These are phyloP conservation scores for Amblyraja radiata DNA, from an alignment of 2,797 vertebrate genomes.

Conservation along the genomic window DNA sequence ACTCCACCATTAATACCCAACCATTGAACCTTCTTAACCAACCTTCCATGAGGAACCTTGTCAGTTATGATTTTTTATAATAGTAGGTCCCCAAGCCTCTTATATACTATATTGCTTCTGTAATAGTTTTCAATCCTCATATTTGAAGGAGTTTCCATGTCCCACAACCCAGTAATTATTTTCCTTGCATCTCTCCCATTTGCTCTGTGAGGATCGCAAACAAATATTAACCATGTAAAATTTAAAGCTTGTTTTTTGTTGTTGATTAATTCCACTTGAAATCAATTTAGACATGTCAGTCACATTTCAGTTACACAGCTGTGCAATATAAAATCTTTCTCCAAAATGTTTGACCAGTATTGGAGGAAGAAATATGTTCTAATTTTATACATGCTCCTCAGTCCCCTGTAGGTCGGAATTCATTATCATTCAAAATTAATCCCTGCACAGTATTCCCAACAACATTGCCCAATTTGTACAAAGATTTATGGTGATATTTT, in stretches of 20 bases:
- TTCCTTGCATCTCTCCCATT: background rate
- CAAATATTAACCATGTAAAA: background rate
- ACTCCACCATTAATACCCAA: too few species aligned
- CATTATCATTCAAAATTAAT: conserved; percentile 36
- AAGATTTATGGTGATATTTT: conserved; percentile 28
- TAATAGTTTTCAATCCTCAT: background rate
- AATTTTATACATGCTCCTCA: background rate
- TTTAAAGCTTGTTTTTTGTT: background rate
- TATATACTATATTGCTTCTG: background rate
- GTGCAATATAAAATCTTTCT: background rate
- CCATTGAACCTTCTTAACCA: too few species aligned
- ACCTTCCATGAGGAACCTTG: too few species aligned
- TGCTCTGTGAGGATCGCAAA: background rate
- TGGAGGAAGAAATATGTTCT: background rate
- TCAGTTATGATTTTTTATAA: too few species aligned
- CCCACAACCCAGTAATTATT: too few species aligned
- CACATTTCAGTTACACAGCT: background rate
- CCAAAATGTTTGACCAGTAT: background rate
- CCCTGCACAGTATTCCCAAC: background rate
- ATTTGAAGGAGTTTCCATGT: background rate
- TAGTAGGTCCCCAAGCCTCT: background rate
- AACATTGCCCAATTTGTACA: conserved; percentile 6
- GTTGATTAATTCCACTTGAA: background rate
- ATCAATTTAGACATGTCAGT: background rate
- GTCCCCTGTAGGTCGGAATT: background rate